Conservation (phyloP, 2,797 vertebrate species). For the Pogonophryne albipinna region DNA sequence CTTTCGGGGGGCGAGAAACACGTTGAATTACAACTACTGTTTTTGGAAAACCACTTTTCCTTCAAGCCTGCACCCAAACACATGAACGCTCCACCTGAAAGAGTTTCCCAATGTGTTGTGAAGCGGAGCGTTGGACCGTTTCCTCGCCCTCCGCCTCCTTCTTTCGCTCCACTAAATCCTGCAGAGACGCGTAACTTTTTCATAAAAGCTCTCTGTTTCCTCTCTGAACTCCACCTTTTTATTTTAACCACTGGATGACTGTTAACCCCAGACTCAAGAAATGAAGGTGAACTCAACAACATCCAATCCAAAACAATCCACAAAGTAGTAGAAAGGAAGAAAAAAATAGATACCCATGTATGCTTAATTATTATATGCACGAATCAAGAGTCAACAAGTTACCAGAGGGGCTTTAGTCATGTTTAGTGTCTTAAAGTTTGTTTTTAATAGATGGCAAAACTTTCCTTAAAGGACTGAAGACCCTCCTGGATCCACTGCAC, state of each 20-base stretch:
- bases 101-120: slow-evolving; percentile 45
- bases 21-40: slow-evolving; percentile 20
- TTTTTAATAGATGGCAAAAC: no score
- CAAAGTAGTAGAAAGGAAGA: no score
- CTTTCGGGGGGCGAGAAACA: slow-evolving; percentile 26
- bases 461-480: no score
- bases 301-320: no score
- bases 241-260: slow-evolving; percentile 8
- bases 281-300: no score
- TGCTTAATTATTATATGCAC: no score
- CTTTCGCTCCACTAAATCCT: slow-evolving; percentile 27
- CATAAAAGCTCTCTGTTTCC: slow-evolving; percentile 41
- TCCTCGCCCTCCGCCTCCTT: slow-evolving; percentile 42
- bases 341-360: no score
- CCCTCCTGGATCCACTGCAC: no score
- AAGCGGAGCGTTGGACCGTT: slow-evolving; percentile 33
- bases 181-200: slow-evolving; percentile 20
- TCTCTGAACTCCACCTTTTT: slow-evolving; percentile 26
- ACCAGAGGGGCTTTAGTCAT: no score
- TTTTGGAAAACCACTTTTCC: slow-evolving; percentile 1
- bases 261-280: background rate
- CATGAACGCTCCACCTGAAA: slow-evolving; percentile 43
- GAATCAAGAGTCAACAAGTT: no score
- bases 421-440: no score
- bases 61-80: background rate